phyloP scores from a whole-genome alignment of 2,797 vertebrate genomes.

The Paedocypris micromegethes region DNA sequence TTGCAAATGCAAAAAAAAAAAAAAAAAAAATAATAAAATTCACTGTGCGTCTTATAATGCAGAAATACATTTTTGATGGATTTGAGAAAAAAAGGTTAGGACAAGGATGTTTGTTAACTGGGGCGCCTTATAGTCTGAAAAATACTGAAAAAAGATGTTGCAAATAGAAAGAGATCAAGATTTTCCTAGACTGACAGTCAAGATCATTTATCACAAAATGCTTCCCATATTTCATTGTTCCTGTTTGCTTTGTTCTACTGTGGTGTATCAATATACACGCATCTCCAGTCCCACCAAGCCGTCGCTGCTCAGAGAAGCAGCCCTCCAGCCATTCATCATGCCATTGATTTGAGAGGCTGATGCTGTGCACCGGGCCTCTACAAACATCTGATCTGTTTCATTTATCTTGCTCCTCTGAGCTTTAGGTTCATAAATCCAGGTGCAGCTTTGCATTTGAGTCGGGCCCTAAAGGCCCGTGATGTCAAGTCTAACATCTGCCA shows the following conservation, averaged over 20 bases:
- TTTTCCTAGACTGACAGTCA: constrained; percentile 42
- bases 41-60: too few species aligned
- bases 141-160: constrained; percentile 7
- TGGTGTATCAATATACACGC: constrained; percentile 63
- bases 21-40: too few species aligned
- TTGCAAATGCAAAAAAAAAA: too few species aligned
- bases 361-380: constrained; percentile 57
- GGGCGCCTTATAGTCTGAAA: too few species aligned
- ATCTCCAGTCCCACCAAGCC: constrained; percentile 58
- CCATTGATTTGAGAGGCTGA: constrained; percentile 66
- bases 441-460: constrained; percentile 23
- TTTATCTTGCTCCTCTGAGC: constrained; percentile 56
- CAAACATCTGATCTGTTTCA: constrained; percentile 60
- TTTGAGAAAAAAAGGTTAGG: too few species aligned
- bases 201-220: constrained; percentile 67
- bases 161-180: constrained; percentile 54
- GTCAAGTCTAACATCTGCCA: background rate
- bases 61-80: too few species aligned
- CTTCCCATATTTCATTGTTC: constrained; percentile 68
- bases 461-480: constrained; percentile 15
- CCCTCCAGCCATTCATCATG: constrained; percentile 68
- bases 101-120: too few species aligned
- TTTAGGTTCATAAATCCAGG: constrained; percentile 36
- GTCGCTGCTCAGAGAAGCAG: constrained; percentile 55
- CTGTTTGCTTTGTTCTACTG: constrained; percentile 60